Evolutionary conservation across 53 echinoderm and acorn worm genomes (phyloP), one percentile per base, ranked within the genome.

Genomic region (Mesocentrotus franciscanus): DNA sequence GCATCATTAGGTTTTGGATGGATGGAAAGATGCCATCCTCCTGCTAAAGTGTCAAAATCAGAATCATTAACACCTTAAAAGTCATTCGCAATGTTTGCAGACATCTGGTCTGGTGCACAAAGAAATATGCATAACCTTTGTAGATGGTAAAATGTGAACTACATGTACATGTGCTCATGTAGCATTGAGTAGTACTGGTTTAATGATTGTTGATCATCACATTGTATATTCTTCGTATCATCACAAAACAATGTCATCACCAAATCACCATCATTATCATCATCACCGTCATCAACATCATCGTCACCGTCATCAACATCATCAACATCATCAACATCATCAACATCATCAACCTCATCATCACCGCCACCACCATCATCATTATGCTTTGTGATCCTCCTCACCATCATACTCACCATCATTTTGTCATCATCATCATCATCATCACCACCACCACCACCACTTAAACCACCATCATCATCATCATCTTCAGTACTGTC

Each of bases 1-100:
- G 87, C 87, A 87, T 87, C 87, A 87, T 87, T 87, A 87, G 87
- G 58, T n/a, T 87, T 58, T 14, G 24, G 57, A 57, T 58, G 58
- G 87, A 58, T 87, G 58, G 8, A 58, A 15, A 27, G 87, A 87
- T 87, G 87, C 87, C 24, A 56, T 58, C 87, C 87, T 81, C 22
- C 16, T 64, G 22, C 30, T 12, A 6, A 87, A 87, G 87, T 87
- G 87, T 87, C 87, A 87, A 87, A 87, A 87, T 87, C 87, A 87
- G 87, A 56, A 58, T 87, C 87, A 87, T 87, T 87, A 87, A 87
- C 87, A 87, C 87, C 8, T 87, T 87, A 58, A 58, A 87, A 87
- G 87, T 58, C 56, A 58, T 87, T 87, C 10, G 2, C 4, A 87
- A 56, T 24, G 5, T 59, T 87, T 87, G 57, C 29, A 87, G 87